Evolutionary conservation across 2,113 vertebrate species (phyloP).

Genomic region (Poecile atricapillus): DNA sequence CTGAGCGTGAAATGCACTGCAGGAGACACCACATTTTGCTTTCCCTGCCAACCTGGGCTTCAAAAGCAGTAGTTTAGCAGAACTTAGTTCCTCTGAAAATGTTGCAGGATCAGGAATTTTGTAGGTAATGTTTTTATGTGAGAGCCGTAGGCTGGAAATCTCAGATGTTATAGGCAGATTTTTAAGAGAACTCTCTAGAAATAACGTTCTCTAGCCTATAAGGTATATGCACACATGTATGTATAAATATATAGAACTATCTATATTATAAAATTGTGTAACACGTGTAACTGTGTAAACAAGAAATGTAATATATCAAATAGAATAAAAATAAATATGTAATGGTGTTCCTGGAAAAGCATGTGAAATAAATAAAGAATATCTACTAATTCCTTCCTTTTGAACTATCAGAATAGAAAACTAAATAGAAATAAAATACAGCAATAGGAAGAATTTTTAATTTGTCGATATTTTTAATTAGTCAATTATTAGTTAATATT

Average conservation of each 20-base stretch:
- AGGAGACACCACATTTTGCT: background rate
- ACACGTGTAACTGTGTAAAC: background rate
- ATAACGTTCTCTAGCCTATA: background rate
- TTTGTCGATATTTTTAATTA: no score
- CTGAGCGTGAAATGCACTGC: background rate
- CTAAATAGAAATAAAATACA: background rate
- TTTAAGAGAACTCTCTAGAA: background rate
- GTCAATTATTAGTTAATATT: no score
- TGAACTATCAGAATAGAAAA: background rate
- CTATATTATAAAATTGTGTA: background rate
- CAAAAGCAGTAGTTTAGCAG: background rate
- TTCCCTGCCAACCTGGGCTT: background rate
- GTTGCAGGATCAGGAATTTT: background rate
- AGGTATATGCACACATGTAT: rapidly evolving
- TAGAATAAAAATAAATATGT: background rate
- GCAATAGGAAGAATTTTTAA: background rate
- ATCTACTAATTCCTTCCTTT: background rate
- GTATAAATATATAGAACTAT: background rate
- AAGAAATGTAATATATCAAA: background rate
- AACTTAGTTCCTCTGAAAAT: background rate
- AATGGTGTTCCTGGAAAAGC: background rate
- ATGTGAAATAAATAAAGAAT: background rate
- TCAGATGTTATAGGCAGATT: background rate
- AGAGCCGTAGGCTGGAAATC: background rate
- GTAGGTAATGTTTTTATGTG: background rate